These are phyloP conservation scores for Remorina albescens DNA, from an alignment of 2,797 vertebrate species.

Conservation along the genomic window DNA sequence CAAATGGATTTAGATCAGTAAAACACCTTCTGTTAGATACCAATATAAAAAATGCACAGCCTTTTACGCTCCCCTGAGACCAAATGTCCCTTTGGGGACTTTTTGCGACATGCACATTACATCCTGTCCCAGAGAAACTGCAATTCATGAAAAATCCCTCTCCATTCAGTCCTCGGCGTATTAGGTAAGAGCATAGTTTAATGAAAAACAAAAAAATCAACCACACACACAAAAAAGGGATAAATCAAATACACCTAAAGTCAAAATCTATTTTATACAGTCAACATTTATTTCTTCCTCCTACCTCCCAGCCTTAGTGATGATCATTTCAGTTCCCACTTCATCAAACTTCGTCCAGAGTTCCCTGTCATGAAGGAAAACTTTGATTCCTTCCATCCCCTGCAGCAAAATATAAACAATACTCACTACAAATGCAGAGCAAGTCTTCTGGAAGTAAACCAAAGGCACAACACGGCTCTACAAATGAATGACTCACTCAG, in stretches of 20 bases:
- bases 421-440: conserved; percentile 1
- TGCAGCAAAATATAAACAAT: conserved; percentile 65
- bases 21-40: not conserved
- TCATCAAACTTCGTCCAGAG: conserved; percentile 95
- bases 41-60: not conserved
- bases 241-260: not conserved
- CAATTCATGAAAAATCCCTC: not conserved
- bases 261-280: not conserved
- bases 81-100: not conserved
- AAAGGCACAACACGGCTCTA: not conserved
- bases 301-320: conserved; percentile 96
- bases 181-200: not conserved
- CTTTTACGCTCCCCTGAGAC: not conserved
- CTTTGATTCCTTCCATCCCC: conserved; percentile 95
- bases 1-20: not conserved
- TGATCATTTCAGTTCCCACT: conserved; percentile 97
- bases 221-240: not conserved
- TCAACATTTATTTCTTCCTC: not conserved
- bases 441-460: not conserved
- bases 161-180: not conserved
- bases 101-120: not conserved
- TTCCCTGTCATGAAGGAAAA: conserved; percentile 93
- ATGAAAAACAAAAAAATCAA: not conserved
- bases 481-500: not conserved
- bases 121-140: conserved; percentile 2